Evolutionary conservation across 2,888 invertebrate genomes (phyloP).

Genomic region (Stratiomys singularior): DNA sequence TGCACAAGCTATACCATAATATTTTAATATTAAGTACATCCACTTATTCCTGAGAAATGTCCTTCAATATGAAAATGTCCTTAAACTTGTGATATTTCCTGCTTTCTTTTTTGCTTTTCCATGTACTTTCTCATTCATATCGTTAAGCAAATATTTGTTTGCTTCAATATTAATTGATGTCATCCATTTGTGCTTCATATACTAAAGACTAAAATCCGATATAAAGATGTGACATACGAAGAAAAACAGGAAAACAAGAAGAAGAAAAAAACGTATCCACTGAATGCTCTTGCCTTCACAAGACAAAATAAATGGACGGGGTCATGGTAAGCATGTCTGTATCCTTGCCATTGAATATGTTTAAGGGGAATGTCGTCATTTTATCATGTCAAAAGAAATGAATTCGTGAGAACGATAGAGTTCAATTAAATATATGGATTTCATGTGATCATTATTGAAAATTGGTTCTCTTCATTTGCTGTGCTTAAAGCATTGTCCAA

Average conservation of each 20-base stretch:
- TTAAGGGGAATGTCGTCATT: too few species aligned
- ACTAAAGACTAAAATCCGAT: background rate
- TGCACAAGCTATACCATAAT: too few species aligned
- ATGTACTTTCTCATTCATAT: background rate
- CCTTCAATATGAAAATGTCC: background rate
- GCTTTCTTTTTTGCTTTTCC: background rate
- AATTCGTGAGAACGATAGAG: too few species aligned
- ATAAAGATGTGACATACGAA: too few species aligned
- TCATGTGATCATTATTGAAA: too few species aligned
- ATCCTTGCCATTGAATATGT: background rate
- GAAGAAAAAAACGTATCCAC: background rate
- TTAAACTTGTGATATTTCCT: background rate
- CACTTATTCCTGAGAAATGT: background rate
- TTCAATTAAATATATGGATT: too few species aligned
- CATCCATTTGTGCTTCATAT: constrained; percentile 12
- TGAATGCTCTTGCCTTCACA: background rate
- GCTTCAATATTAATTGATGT: constrained; percentile 38
- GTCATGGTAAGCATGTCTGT: background rate
- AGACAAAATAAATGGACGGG: background rate
- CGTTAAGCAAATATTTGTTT: constrained; percentile 37
- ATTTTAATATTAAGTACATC: too few species aligned
- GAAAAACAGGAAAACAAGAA: too few species aligned
- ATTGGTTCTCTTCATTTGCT: too few species aligned
- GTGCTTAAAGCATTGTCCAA: too few species aligned
- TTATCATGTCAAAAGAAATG: too few species aligned